Percentiles rank a stretch among this genome's conserved stretches.
These are phyloP conservation scores for Empidonax traillii DNA, from an alignment of 2,113 vertebrate species.

Conservation along the genomic window DNA sequence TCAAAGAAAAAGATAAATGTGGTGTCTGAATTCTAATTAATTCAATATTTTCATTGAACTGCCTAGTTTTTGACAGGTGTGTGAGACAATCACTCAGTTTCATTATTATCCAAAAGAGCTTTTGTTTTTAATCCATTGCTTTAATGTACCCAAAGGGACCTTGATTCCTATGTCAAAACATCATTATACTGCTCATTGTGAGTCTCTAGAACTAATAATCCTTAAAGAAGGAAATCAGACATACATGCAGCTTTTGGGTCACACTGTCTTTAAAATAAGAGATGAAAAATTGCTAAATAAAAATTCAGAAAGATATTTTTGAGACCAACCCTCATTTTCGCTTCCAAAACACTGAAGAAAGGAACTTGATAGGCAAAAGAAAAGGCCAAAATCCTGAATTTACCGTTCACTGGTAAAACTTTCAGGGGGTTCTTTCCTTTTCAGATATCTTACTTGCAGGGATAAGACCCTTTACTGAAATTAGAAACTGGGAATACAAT, in stretches of 20 bases:
- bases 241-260: fast-evolving
- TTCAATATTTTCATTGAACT: not conserved
- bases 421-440: fast-evolving
- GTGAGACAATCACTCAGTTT: not conserved
- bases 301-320: not conserved
- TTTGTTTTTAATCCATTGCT: not conserved
- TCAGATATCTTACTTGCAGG: not conserved
- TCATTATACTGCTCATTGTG: not conserved
- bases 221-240: not conserved
- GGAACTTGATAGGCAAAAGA: not conserved
- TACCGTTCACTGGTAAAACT: not conserved
- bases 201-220: not conserved
- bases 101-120: not conserved
- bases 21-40: not conserved
- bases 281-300: not conserved
- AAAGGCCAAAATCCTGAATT: not conserved
- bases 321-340: not conserved
- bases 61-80: not conserved
- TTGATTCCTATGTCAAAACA: not conserved
- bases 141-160: not conserved
- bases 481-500: not conserved
- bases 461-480: not conserved
- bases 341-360: not conserved
- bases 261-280: not conserved
- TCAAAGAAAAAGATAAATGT: not conserved